Base-by-base conservation (phyloP, 2,113 vertebrate genomes). In the Oplegnathus fasciatus region DNA sequence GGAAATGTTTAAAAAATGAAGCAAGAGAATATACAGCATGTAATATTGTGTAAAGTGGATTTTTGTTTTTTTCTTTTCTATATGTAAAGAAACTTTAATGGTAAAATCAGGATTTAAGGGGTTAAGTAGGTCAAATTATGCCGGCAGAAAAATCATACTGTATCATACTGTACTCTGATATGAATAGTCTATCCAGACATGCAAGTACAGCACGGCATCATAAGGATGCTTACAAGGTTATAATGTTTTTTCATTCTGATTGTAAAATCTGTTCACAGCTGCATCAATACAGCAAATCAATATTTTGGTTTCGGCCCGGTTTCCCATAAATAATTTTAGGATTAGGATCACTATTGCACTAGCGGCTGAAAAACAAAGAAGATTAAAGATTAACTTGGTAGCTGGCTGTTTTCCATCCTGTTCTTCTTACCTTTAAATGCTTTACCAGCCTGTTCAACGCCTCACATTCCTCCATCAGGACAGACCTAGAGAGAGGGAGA, bases 381-480 rank as follows among this genome's bases (percentile, higher is more conserved):
- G 52, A 83, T 84, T 58, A 18, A 68, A 79, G 24, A 81, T 69
- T 52, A 1, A 44, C 46, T 82, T 58, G 62, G 58, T 72, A 66
- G 32, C 55, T 76, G 37, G 44, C 24, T 26, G 62, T 40, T 76
- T 65, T 68, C 20, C 24, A 42, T 75, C 2, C 40, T 57, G 20
- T 37, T 30, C 4, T 46, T 60, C 92, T 93, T 89, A 97, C 97
- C 96, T 96, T 96, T 44, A 97, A 89, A 83, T 87, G 65, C 42
- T 84, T 30, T 67, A 96, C 75, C 78, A 95, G 85, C 64, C 55
- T 91, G 44, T 94, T 93, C 83, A 97, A 75, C 1, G 50, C 50
- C 9, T 37, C 78, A 81, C 94, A 96, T 80, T 97, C 96, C 30
- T 95, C 91, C 17, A 86, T 88, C 30, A 97, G 85, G 78, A 96